Base-by-base conservation (phyloP, 2,888 invertebrate genomes). In the Heliconius charithonia region DNA sequence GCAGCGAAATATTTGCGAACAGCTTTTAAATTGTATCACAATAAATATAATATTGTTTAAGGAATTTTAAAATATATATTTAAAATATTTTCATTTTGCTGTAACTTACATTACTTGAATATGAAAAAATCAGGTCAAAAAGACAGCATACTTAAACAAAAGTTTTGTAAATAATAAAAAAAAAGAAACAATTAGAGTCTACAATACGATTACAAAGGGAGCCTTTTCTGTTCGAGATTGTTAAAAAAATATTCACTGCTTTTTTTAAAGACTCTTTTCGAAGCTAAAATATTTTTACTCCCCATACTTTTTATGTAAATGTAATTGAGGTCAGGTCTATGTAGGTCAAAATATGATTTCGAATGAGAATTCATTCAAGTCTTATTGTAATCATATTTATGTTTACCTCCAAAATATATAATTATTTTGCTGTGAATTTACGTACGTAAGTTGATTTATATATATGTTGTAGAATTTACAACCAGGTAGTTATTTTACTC, bases 1-100 rank as follows among this genome's bases (percentile, higher is more conserved):
- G 51, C 13, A 7, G 51, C 51, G 71, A 71, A 56, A 56, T 71
- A 51, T 56, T 71, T 71, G 41, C 16, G 27, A 70, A 70, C 22
- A 66, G 22, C 9, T 19, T 65, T 27, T 29, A 19, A 29, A 19
- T 29, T 29, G 2, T 65, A 29, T 29, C 13, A 7, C 3, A 2
- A 19, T 65, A 65, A 65, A 65, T 65, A 65, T 29, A 65, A 29
- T 27, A 10, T 66, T 32, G 10, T 59, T n/a, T 59, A n/a, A 59
- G 12, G 3, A 59, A n/a, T 4, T 59, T 59, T 12, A n/a, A 59
- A 37, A 59, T n/a, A 22, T 4, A n/a, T 12, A 59, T 10, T n/a
- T 1, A 3, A n/a, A n/a, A 59, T n/a, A 59, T 59, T 59, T 59
- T 12, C n/a, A 10, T 59, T n/a, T 59, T 59, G 3, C 51, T 22